Evolutionary conservation across 2,113 vertebrate species (phyloP).

Genomic region (Aptenodytes patagonicus): DNA sequence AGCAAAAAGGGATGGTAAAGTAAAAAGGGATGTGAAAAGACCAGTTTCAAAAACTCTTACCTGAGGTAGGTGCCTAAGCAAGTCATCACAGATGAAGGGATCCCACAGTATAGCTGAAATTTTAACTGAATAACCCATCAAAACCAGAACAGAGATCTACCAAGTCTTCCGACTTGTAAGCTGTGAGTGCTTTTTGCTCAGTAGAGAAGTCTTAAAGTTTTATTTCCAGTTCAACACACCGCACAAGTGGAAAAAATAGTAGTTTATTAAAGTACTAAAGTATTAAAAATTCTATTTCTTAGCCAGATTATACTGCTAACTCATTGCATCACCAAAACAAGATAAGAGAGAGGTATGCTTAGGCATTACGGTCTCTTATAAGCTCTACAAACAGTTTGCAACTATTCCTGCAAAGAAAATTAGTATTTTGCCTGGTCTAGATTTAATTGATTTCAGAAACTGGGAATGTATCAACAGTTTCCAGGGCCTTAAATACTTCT

Average conservation of each 20-base stretch:
- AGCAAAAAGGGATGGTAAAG: neutral
- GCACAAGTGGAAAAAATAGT: neutral
- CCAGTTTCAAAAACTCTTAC: neutral
- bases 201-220: neutral
- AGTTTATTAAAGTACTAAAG: too few relatives aligned
- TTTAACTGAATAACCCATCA: neutral
- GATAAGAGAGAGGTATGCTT: neutral
- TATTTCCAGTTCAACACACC: neutral
- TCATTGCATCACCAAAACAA: neutral
- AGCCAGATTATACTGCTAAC: neutral
- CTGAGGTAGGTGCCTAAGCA: neutral
- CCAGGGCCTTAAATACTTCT: neutral
- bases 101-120: neutral
- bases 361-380: rapidly evolving
- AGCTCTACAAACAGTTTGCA: neutral
- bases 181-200: neutral
- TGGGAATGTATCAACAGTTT: neutral
- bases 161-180: neutral
- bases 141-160: neutral
- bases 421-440: neutral
- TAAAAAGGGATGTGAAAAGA: neutral
- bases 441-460: neutral
- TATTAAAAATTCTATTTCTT: neutral
- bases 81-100: neutral
- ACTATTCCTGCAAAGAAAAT: neutral